Percentiles rank a stretch among this genome's conserved stretches.
phyloP scores from a whole-genome alignment of 1,140 invertebrate species.

The Brachionus koreanus region DNA sequence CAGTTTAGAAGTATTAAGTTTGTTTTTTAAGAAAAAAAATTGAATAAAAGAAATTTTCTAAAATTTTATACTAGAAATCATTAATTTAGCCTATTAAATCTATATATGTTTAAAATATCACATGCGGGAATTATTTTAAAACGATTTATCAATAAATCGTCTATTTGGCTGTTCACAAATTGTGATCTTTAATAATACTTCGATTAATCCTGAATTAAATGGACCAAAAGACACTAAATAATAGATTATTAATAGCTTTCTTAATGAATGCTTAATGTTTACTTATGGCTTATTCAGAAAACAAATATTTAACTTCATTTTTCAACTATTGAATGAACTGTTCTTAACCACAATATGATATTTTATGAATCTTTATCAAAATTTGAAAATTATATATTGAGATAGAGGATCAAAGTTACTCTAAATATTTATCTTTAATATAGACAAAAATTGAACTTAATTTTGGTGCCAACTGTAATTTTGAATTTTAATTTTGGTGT shows the following conservation, averaged over 20 bases:
- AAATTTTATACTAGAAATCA: not conserved
- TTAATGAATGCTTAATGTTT: not conserved
- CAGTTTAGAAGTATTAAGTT: not conserved
- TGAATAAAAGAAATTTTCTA: not conserved
- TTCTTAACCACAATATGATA: too few species aligned
- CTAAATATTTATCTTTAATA: too few species aligned
- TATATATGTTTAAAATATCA: not conserved
- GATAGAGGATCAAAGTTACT: too few species aligned
- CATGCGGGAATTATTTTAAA: not conserved
- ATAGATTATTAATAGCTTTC: not conserved
- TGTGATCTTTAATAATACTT: not conserved
- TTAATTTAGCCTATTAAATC: not conserved
- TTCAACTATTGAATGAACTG: too few species aligned
- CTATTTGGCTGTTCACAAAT: not conserved
- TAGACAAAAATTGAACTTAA: too few species aligned
- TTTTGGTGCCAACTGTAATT: too few species aligned
- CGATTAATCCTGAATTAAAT: slow-evolving; percentile 8
- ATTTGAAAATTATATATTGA: too few species aligned
- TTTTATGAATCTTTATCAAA: too few species aligned
- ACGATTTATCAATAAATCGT: slow-evolving; percentile 3
- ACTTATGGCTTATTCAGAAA: not conserved
- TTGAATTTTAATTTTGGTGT: too few species aligned
- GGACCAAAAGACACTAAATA: not conserved
- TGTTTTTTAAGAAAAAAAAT: not conserved
- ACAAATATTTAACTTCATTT: not conserved